Percentiles rank a stretch among this genome's conserved stretches.
Evolutionary conservation across 2,113 vertebrate species (phyloP).

Genomic region (Camelus bactrianus): DNA sequence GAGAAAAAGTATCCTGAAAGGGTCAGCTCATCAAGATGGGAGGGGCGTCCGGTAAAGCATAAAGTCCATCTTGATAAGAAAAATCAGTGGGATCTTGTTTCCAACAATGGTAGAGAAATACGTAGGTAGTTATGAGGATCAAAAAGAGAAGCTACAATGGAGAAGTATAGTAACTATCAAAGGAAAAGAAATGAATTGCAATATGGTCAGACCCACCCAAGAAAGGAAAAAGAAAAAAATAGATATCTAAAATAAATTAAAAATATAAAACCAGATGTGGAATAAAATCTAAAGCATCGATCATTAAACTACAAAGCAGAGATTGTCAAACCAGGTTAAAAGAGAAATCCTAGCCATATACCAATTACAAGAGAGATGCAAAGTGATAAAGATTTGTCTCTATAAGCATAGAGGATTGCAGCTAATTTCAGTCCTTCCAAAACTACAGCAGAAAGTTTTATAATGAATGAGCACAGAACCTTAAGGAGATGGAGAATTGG

Average conservation of each 20-base stretch:
- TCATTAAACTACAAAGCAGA: slow-evolving; percentile 2
- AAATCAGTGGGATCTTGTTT: neutral
- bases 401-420: neutral
- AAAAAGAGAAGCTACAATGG: neutral
- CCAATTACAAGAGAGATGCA: neutral
- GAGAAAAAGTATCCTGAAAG: neutral
- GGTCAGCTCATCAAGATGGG: neutral
- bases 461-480: neutral
- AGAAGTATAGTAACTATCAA: neutral
- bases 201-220: neutral
- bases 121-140: neutral
- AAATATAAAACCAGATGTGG: neutral
- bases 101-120: neutral
- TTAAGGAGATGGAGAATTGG: neutral
- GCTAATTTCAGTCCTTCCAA: neutral
- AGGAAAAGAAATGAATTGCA: neutral
- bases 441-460: neutral
- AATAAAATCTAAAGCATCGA: neutral
- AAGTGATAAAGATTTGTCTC: neutral
- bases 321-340: neutral
- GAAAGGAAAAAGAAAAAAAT: neutral
- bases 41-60: neutral
- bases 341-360: neutral
- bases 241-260: neutral
- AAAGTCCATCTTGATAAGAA: neutral